A percentile compares a stretch with the other conserved stretches of the same genome.
phyloP scores from a whole-genome alignment of 2,797 vertebrate species.

The Phataginus tricuspis region DNA sequence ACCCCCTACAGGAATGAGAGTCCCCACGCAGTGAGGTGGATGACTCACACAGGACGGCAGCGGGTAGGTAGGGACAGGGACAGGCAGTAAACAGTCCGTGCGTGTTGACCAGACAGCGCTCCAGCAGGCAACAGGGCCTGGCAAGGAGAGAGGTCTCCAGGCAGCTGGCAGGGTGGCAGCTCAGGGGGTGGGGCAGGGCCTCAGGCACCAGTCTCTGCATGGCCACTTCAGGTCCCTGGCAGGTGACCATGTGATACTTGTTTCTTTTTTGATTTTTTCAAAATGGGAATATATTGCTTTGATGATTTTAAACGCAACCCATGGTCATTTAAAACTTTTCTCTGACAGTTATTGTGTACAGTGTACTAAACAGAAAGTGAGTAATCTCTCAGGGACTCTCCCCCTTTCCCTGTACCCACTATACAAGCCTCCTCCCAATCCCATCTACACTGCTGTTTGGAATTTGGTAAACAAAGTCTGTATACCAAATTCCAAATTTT shows the following conservation, averaged over 20 bases:
- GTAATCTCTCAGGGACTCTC: not conserved
- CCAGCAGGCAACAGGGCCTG: slow-evolving; percentile 3
- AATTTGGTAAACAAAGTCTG: too few species aligned
- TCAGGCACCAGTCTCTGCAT: not conserved
- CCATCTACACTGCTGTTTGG: too few species aligned
- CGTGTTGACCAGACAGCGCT: slow-evolving; percentile 54
- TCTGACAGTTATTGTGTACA: not conserved
- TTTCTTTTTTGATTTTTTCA: not conserved
- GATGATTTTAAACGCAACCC: not conserved
- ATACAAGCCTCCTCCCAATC: not conserved
- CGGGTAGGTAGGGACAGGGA: not conserved
- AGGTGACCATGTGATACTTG: not conserved
- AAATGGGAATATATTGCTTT: not conserved
- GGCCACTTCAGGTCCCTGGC: not conserved
- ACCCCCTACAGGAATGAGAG: not conserved
- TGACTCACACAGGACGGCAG: slow-evolving; percentile 61
- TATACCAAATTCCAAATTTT: not conserved
- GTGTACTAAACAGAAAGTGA: not conserved
- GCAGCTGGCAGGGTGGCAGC: not conserved
- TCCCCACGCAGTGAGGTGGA: not conserved
- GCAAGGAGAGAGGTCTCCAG: not conserved
- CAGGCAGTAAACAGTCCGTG: slow-evolving; percentile 49
- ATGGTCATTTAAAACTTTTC: not conserved
- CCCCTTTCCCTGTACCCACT: not conserved
- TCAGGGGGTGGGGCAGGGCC: not conserved